Percentiles rank a stretch among this genome's conserved stretches.
Conservation (phyloP, 2,797 vertebrate genomes). For the Microctenopoma stevenorrisi region DNA sequence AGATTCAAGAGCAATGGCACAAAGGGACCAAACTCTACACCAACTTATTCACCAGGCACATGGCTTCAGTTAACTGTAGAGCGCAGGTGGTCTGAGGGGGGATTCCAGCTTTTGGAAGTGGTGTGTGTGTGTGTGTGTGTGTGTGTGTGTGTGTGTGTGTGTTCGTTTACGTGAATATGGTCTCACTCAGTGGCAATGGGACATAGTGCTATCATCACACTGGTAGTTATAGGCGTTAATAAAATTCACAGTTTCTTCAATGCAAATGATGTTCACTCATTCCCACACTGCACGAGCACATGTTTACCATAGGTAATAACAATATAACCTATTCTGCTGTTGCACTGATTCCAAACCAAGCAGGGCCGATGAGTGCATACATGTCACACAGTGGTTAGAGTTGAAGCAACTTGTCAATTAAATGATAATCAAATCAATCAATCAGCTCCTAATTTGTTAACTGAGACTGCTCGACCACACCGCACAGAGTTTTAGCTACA, state of each 20-base stretch:
- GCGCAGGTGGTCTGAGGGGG: constrained; percentile 78
- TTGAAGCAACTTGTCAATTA: no score
- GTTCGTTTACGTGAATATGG: constrained; percentile 26
- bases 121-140: constrained; percentile 6
- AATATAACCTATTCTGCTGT: background rate
- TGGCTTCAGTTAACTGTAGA: constrained; percentile 81
- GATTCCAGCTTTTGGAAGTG: constrained; percentile 66
- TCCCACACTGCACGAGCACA: background rate
- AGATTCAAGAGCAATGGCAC: constrained; percentile 52
- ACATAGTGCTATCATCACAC: background rate
- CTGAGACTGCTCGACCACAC: background rate
- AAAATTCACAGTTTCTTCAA: background rate
- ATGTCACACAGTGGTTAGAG: no score
- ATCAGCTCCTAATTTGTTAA: no score
- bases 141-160: constrained; percentile 3
- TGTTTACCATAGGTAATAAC: background rate
- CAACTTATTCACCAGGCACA: constrained; percentile 71
- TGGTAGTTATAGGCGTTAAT: background rate
- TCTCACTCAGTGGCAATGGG: constrained; percentile 22
- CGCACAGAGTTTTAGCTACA: background rate
- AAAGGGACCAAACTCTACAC: constrained; percentile 65
- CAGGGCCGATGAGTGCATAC: background rate
- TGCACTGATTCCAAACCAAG: background rate
- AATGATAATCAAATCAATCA: no score
- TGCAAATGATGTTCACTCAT: background rate